Evolutionary conservation across 2,888 invertebrate species (phyloP).

Genomic region (Pollenia griseotomentosa): DNA sequence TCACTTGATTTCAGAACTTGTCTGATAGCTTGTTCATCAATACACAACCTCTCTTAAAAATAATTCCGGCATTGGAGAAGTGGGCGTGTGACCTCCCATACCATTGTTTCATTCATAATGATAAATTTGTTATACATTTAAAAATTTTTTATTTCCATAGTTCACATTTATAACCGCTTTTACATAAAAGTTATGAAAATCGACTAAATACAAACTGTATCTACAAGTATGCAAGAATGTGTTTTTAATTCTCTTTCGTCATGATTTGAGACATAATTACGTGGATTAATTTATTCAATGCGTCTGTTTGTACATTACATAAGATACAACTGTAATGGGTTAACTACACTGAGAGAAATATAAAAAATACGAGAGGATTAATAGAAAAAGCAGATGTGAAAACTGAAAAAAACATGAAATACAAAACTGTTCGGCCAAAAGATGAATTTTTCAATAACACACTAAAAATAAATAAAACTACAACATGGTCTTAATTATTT

Average conservation of each 20-base stretch:
- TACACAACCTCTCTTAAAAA: too few relatives aligned
- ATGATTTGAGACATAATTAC: conserved; percentile 11
- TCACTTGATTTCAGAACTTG: too few relatives aligned
- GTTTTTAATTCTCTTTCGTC: neutral
- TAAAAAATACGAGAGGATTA: neutral
- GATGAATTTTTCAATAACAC: neutral
- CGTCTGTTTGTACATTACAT: conserved; percentile 37
- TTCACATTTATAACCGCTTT: conserved; percentile 34
- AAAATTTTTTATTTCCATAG: neutral
- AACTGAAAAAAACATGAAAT: neutral
- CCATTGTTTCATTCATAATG: too few relatives aligned
- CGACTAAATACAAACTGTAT: conserved; percentile 18
- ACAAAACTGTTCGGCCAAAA: neutral
- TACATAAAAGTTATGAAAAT: neutral
- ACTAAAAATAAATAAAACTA: neutral
- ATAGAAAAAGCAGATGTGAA: neutral
- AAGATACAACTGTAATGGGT: conserved; percentile 14
- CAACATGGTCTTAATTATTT: neutral
- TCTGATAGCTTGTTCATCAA: too few relatives aligned
- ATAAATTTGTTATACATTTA: neutral
- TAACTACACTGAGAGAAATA: conserved; percentile 47
- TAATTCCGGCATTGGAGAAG: too few relatives aligned
- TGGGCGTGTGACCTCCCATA: too few relatives aligned
- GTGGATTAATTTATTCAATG: neutral
- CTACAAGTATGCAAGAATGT: neutral